Base-by-base conservation (phyloP, 2,113 vertebrate genomes). In the Sinocyclocheilus anshuiensis region DNA sequence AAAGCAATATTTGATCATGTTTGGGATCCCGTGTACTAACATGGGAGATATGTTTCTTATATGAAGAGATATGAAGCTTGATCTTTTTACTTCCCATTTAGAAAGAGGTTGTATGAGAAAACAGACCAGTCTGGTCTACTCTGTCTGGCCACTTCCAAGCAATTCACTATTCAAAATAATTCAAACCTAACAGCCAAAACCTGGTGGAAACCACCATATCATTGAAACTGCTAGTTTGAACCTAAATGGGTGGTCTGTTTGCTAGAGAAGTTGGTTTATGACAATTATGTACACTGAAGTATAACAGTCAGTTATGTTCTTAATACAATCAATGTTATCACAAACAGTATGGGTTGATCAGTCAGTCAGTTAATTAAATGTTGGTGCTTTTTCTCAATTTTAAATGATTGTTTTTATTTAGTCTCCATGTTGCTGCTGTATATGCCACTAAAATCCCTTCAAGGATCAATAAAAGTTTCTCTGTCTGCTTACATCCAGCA, bases 401-500 rank as follows among this genome's bases (percentile, higher is more conserved):
- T 26, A 20, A 55, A 55, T 13, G 1, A 16, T 4, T 26, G 2
- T 3, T 33, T 22, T 39, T 71, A 36, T 39, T 20, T 10, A 10
- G 33, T 16, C 33, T 36, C 26, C 13, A 13, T 29, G 26, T 29
- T 29, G 63, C 3, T 77, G 75, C 16, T 15, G 3, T 12, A 33
- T 33, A 3, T 13, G 26, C 42, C 45, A 36, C n/a, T 13, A 59
- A 59, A 59, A 39, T 59, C 61, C 15, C 45, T 6, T 50, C 8
- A 71, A 6, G 24, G 20, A 63, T 22, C 63, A 80, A 57, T 61
- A 33, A 5, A 50, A 48, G 53, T 85, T 36, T 16, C 2, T 59
- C 15, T 33, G 22, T 84, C 55, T 20, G 89, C 97, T 96, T 93
- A 99, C 98, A 16, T 99, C 98, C 93, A 99, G 94, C 91, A 99